phyloP scores from a whole-genome alignment of 1,140 invertebrate species.

The Drosophila nebulosa region DNA sequence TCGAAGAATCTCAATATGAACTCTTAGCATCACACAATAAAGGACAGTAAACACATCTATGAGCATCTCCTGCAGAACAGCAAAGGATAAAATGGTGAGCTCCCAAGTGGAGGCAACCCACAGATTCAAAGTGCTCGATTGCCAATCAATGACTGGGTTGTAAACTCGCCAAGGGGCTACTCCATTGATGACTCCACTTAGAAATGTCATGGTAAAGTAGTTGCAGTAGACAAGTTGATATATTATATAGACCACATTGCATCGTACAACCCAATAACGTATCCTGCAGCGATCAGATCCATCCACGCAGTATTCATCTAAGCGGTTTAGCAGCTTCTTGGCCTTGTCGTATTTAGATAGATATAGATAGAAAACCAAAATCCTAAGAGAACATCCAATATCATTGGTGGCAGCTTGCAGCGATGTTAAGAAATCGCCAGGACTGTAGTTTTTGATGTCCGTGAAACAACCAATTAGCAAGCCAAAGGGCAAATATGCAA shows the following conservation, averaged over 20 bases:
- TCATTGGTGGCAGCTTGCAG: constrained; percentile 38
- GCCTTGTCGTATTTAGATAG: constrained; percentile 12
- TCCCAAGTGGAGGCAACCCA: constrained; percentile 15
- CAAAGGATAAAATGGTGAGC: not conserved
- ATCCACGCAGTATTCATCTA: constrained; percentile 29
- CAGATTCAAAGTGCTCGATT: not conserved
- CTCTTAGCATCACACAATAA: constrained; percentile 11
- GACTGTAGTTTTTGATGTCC: constrained; percentile 25
- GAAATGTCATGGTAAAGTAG: constrained; percentile 13
- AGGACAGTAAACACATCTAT: constrained; percentile 32
- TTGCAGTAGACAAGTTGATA: constrained; percentile 10
- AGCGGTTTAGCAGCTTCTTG: constrained; percentile 7
- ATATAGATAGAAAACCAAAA: not conserved
- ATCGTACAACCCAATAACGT: constrained; percentile 19
- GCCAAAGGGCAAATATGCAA: constrained; percentile 31
- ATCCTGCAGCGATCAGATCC: constrained; percentile 14
- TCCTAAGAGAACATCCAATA: constrained; percentile 17
- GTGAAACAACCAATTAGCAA: constrained; percentile 21
- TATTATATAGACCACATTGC: constrained; percentile 31
- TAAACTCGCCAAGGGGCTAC: constrained; percentile 37
- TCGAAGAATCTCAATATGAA: constrained; percentile 27
- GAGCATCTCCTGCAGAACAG: constrained; percentile 6
- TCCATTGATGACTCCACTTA: not conserved
- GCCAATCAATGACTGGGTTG: constrained; percentile 39
- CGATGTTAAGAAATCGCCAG: constrained; percentile 34